These are phyloP conservation scores for Drosophila subobscura DNA, from an alignment of 1,140 invertebrate species.

Conservation along the genomic window DNA sequence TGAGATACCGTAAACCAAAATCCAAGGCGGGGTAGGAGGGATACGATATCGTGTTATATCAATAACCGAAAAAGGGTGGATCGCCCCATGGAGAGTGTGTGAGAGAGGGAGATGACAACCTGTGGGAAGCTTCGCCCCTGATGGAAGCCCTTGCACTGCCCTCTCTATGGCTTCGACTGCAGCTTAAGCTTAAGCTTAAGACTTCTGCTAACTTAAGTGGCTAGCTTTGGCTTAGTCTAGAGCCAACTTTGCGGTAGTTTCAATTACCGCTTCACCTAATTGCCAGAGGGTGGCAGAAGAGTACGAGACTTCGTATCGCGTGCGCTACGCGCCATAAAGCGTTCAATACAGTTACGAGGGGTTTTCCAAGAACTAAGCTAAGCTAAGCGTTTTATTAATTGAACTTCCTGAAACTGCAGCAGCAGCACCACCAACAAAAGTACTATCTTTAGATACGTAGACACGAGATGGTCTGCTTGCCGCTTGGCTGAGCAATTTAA, in stretches of 20 bases:
- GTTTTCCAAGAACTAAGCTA: slow-evolving; percentile 65
- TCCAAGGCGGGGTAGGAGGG: slow-evolving; percentile 30
- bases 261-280: slow-evolving; percentile 72
- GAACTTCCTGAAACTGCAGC: slow-evolving; percentile 67
- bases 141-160: slow-evolving; percentile 53
- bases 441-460: no score
- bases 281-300: slow-evolving; percentile 34
- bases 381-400: slow-evolving; percentile 76
- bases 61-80: slow-evolving; percentile 83
- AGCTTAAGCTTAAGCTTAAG: slow-evolving; percentile 14
- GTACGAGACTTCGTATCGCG: slow-evolving; percentile 37
- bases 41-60: slow-evolving; percentile 82
- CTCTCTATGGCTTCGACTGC: slow-evolving; percentile 59
- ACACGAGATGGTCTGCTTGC: slow-evolving; percentile 55
- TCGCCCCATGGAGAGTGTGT: slow-evolving; percentile 37
- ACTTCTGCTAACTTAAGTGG: neutral
- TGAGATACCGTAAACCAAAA: slow-evolving; percentile 65
- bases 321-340: slow-evolving; percentile 78
- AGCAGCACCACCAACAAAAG: slow-evolving; percentile 19
- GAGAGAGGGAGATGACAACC: slow-evolving; percentile 17
- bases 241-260: slow-evolving; percentile 70
- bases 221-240: slow-evolving; percentile 51
- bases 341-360: slow-evolving; percentile 74
- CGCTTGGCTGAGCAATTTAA: slow-evolving; percentile 77
- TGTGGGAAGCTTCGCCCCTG: slow-evolving; percentile 37